A percentile compares a stretch with the other conserved stretches of the same genome.
phyloP scores from a whole-genome alignment of 1,140 invertebrate genomes.

The Drosophila fuyamai region DNA sequence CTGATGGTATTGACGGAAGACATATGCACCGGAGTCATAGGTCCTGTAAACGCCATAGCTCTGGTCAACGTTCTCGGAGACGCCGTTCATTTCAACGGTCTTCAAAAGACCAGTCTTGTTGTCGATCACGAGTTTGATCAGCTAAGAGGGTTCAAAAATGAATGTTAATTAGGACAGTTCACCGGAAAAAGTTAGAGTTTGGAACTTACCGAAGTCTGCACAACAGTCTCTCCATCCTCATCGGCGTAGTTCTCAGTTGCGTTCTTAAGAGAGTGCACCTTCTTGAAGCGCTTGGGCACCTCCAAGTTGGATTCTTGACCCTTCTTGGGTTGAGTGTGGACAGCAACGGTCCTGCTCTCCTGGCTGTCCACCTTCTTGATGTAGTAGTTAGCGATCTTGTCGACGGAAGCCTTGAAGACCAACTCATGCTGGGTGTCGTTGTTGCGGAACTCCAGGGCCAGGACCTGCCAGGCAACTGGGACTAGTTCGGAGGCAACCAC shows the following conservation, averaged over 20 bases:
- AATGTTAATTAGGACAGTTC: neutral
- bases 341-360: neutral
- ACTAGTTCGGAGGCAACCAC: slow-evolving; percentile 86
- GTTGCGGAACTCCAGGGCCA: slow-evolving; percentile 87
- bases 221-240: slow-evolving; percentile 38
- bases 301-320: neutral
- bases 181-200: no score
- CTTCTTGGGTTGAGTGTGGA: slow-evolving; percentile 13
- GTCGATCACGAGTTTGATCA: slow-evolving; percentile 54
- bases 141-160: slow-evolving; percentile 7
- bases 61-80: slow-evolving; percentile 85
- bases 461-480: slow-evolving; percentile 87
- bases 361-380: slow-evolving; percentile 33
- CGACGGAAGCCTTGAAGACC: slow-evolving; percentile 87
- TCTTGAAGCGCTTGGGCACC: slow-evolving; percentile 19
- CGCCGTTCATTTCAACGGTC: slow-evolving; percentile 86
- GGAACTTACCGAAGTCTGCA: slow-evolving; percentile 57
- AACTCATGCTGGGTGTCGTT: slow-evolving; percentile 88
- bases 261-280: slow-evolving; percentile 9
- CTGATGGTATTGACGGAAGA: slow-evolving; percentile 90
- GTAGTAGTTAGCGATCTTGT: slow-evolving; percentile 61
- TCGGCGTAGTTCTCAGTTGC: slow-evolving; percentile 20
- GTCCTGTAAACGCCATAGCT: slow-evolving; percentile 91
- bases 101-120: slow-evolving; percentile 85
- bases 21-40: slow-evolving; percentile 93